Conservation (phyloP, 2,113 vertebrate genomes). For the Gallinago undulata region DNA sequence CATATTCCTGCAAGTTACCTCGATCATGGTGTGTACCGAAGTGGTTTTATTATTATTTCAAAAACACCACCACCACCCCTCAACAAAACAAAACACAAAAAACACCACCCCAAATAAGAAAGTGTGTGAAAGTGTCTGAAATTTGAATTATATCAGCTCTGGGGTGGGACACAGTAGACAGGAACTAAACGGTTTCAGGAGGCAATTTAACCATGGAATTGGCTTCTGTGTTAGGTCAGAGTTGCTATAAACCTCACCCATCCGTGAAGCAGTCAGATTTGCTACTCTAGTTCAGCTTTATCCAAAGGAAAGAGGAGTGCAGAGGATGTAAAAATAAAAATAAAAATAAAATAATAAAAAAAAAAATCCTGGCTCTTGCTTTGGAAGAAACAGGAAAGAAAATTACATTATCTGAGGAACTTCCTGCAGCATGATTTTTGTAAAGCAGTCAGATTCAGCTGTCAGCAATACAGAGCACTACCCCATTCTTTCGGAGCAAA, state of each 20-base stretch:
- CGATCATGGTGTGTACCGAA: neutral
- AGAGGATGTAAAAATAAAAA: neutral
- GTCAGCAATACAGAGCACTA: neutral
- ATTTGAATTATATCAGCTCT: neutral
- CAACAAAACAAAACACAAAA: neutral
- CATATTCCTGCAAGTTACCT: neutral
- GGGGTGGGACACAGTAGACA: neutral
- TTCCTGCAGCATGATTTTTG: neutral
- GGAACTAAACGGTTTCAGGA: neutral
- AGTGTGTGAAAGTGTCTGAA: neutral
- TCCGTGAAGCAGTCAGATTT: neutral
- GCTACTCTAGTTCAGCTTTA: neutral
- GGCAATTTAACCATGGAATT: neutral
- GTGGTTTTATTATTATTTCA: neutral
- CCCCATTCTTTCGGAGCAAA: neutral
- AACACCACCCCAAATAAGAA: neutral
- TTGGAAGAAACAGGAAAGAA: constrained; percentile 29
- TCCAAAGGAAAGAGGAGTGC: neutral
- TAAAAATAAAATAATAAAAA: no score
- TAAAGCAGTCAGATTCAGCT: neutral
- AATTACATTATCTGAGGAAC: neutral
- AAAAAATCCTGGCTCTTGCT: neutral
- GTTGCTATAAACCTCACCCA: neutral
- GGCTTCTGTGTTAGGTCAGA: neutral
- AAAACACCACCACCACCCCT: neutral